Conservation (phyloP, 2,797 vertebrate genomes). For the Petrocephalus sullivani region DNA sequence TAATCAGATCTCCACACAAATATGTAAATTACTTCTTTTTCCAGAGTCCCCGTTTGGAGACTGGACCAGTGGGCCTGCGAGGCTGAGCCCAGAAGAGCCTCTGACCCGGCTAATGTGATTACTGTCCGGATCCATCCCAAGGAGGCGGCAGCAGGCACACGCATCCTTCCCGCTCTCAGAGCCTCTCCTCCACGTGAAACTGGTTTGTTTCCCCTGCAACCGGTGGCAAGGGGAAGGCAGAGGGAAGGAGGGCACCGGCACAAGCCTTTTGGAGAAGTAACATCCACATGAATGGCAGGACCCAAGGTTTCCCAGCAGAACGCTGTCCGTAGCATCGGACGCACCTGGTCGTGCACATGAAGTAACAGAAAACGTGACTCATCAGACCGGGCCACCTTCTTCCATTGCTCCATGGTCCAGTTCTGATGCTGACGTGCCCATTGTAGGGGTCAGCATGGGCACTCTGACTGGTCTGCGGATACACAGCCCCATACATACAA, state of each 20-base stretch:
- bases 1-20: neutral
- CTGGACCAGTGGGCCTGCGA: neutral
- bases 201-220: neutral
- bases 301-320: neutral
- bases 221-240: neutral
- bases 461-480: neutral
- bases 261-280: neutral
- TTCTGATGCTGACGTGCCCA: neutral
- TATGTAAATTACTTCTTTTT: neutral
- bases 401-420: neutral
- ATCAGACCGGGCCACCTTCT: neutral
- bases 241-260: neutral
- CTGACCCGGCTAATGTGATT: slow-evolving; percentile 7
- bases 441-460: neutral
- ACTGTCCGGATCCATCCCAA: neutral
- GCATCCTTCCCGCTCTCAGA: neutral
- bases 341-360: neutral
- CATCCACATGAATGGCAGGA: neutral
- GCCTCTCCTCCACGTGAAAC: slow-evolving; percentile 10
- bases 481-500: neutral
- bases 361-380: neutral
- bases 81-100: neutral
- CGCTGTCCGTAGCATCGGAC: neutral
- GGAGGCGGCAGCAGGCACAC: neutral
- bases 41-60: neutral